A percentile compares a stretch with the other conserved stretches of the same genome.
These are phyloP conservation scores for Glyptemys insculpta DNA, from an alignment of 2,797 vertebrate species.

Conservation along the genomic window DNA sequence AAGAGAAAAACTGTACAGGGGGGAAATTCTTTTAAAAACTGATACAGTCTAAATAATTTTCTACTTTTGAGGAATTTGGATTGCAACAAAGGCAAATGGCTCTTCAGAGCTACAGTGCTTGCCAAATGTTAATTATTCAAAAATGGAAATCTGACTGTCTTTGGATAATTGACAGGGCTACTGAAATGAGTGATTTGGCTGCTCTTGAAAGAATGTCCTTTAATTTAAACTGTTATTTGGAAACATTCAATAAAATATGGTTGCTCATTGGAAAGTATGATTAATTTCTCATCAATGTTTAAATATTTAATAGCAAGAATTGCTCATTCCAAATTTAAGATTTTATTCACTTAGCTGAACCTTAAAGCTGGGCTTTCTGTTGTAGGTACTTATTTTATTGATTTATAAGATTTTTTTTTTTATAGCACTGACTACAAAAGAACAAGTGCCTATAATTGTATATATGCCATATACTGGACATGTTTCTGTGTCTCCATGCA, in stretches of 20 bases:
- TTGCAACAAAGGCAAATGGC: conserved; percentile 3
- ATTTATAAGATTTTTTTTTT: not conserved
- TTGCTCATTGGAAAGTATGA: conserved; percentile 16
- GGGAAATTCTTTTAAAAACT: not conserved
- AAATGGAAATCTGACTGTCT: conserved; percentile 49
- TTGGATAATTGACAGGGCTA: conserved; percentile 53
- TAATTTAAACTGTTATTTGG: conserved; percentile 35
- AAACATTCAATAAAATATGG: conserved; percentile 32
- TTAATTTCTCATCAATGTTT: conserved; percentile 49
- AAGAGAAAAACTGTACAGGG: not conserved
- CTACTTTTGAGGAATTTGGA: conserved; percentile 5
- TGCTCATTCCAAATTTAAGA: not conserved
- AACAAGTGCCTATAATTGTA: not conserved
- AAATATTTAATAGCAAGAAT: not conserved
- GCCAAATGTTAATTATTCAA: conserved; percentile 60
- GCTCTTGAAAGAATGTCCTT: conserved; percentile 53
- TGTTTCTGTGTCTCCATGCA: not conserved
- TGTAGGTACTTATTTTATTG: not conserved
- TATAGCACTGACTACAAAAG: not conserved
- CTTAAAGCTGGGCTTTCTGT: not conserved
- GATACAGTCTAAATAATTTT: not conserved
- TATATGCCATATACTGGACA: not conserved
- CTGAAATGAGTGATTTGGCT: conserved; percentile 43
- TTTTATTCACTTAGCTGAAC: not conserved
- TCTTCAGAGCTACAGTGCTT: conserved; percentile 17